These are phyloP conservation scores for Spodoptera frugiperda DNA, from an alignment of 1,140 invertebrate genomes.

Conservation along the genomic window DNA sequence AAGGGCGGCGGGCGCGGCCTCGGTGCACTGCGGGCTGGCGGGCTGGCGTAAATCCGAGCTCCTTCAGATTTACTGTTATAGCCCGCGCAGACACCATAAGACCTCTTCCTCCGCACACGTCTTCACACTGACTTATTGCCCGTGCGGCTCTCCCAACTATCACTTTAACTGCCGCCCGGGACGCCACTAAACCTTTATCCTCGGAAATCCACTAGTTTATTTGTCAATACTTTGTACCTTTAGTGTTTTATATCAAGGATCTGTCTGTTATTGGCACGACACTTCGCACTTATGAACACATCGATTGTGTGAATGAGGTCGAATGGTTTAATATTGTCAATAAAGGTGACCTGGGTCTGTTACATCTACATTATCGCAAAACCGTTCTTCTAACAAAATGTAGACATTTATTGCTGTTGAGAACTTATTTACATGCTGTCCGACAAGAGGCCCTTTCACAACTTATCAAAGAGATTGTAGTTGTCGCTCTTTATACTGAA, in stretches of 20 bases:
- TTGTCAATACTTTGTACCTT: conserved; percentile 44
- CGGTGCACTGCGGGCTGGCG: conserved; percentile 56
- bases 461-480: conserved; percentile 33
- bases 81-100: conserved; percentile 60
- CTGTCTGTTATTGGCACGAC: conserved; percentile 6
- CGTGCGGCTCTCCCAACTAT: conserved; percentile 49
- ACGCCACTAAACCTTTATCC: conserved; percentile 49
- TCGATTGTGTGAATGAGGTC: not conserved
- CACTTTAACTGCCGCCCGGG: conserved; percentile 52
- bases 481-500: conserved; percentile 35
- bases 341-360: not conserved
- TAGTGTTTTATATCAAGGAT: conserved; percentile 4
- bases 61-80: conserved; percentile 77
- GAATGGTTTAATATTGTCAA: not conserved
- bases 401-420: conserved; percentile 13
- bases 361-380: not conserved
- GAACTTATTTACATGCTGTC: conserved; percentile 40
- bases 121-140: conserved; percentile 58
- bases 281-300: conserved; percentile 6
- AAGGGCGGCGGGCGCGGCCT: conserved; percentile 61
- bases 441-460: conserved; percentile 17
- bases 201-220: conserved; percentile 39
- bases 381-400: conserved; percentile 8
- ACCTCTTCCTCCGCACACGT: conserved; percentile 52
- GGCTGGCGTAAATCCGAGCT: conserved; percentile 68